Evolutionary conservation across 2,113 vertebrate genomes (phyloP), one percentile per base, ranked within the genome.

Genomic region (Albula glossodonta): DNA sequence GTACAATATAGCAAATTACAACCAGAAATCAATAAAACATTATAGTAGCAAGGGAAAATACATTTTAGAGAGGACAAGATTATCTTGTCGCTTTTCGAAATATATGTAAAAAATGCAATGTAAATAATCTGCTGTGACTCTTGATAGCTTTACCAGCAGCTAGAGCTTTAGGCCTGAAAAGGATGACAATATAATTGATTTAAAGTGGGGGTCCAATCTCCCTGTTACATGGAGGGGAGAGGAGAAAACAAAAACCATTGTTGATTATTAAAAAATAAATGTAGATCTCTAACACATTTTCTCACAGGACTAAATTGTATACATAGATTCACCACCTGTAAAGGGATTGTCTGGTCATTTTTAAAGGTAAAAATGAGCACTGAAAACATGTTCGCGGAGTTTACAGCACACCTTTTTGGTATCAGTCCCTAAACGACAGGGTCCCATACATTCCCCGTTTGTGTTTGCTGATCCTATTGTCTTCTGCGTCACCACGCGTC

Each of bases 381-480:
- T 56, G 7, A 56, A 56, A 91, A 93, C 91, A 86, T 89, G n/a
- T 86, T 91, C 87, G 88, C 89, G 22, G 83, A 85, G 89, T 8
- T 80, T 86, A 60, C 90, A 86, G 91, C 83, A 87, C 92, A 93
- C 93, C 91, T 90, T 90, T 86, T 94, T 19, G n/a, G 53, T 17
- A 91, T 87, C 93, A 88, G 92, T 88, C 90, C 93, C 91, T 92
- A 89, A 50, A 90, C 92, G 93, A 92, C 92, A 93, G 93, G 88
- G 93, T 92, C 91, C 92, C 93, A 93, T 93, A 94, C 93, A 91
- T 92, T 93, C 89, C 90, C 10, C 86, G 89, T 90, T 89, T 88
- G 91, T 91, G 88, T 93, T 88, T 93, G 94, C 94, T 95, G 95
- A 91, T 94, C 93, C 93, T 95, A 97, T 98, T 99, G 97, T 98